Percentiles rank a stretch among this genome's conserved stretches.
These are phyloP conservation scores for Platorchestia sp. DNA, from an alignment of 1,140 invertebrate genomes.

Conservation along the genomic window DNA sequence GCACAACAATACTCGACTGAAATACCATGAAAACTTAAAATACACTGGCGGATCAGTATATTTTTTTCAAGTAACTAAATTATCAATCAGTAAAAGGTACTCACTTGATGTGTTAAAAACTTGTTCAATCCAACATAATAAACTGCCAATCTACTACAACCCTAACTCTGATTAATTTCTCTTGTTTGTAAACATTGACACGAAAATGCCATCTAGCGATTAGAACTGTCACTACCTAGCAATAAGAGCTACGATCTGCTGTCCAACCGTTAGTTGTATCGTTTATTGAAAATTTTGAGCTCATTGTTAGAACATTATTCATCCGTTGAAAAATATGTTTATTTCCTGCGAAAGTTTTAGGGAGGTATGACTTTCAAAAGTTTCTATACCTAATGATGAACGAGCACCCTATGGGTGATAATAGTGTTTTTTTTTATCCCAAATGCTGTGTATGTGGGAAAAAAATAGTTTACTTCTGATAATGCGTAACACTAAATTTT, in stretches of 20 bases:
- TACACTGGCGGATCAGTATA: neutral
- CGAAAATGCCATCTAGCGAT: conserved; percentile 23
- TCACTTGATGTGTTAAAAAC: neutral
- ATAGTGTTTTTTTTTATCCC: too few species aligned
- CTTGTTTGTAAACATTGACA: conserved; percentile 44
- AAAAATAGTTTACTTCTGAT: too few species aligned
- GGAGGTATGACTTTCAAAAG: too few species aligned
- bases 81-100: neutral
- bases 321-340: too few species aligned
- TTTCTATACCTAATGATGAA: too few species aligned
- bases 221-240: neutral
- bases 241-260: neutral
- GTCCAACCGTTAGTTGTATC: neutral
- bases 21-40: neutral
- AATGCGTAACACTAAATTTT: too few species aligned
- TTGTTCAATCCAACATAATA: neutral
- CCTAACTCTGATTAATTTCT: neutral
- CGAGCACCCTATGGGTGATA: too few species aligned
- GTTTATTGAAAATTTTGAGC: neutral
- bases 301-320: too few species aligned
- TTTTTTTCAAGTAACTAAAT: neutral
- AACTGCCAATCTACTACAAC: neutral
- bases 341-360: too few species aligned
- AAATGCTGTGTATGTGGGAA: too few species aligned
- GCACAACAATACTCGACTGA: neutral